Conservation (phyloP, 53 echinoderm and acorn worm species). For the Holothuria leucospilota region DNA sequence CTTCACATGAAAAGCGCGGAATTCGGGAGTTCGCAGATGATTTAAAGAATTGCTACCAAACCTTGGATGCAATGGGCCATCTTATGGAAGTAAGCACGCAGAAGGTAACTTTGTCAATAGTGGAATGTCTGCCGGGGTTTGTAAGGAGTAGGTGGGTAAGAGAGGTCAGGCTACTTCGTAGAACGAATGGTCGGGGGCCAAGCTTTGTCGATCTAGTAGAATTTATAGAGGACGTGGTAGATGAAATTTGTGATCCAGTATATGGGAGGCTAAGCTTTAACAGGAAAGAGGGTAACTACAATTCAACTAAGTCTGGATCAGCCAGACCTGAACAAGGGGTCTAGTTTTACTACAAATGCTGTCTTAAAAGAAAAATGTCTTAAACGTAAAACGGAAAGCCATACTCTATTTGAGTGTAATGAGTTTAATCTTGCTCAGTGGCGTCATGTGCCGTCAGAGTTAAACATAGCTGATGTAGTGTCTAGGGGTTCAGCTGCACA, state of each 20-base stretch:
- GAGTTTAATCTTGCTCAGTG: conserved; percentile 67
- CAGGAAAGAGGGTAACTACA: conserved; percentile 1
- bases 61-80: conserved; percentile 50
- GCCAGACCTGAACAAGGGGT: conserved; percentile 11
- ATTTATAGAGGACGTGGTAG: conserved; percentile 39
- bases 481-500: conserved; percentile 66
- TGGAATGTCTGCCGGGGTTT: conserved; percentile 49
- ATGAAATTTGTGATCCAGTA: conserved; percentile 52
- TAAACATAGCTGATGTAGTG: conserved; percentile 77
- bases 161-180: conserved; percentile 28
- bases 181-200: conserved; percentile 17
- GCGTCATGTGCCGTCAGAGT: conserved; percentile 56
- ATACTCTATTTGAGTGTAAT: conserved; percentile 55
- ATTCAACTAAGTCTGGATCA: not conserved
- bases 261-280: conserved; percentile 29
- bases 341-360: conserved; percentile 12
- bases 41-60: conserved; percentile 31
- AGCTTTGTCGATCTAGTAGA: conserved; percentile 41
- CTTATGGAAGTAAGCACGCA: conserved; percentile 37
- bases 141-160: conserved; percentile 48
- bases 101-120: conserved; percentile 28
- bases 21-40: conserved; percentile 55
- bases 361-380: conserved; percentile 7
- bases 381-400: conserved; percentile 42
- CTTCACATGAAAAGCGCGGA: conserved; percentile 38